Evolutionary conservation across 2,888 invertebrate species (phyloP).

Genomic region (Danaus chrysippus): DNA sequence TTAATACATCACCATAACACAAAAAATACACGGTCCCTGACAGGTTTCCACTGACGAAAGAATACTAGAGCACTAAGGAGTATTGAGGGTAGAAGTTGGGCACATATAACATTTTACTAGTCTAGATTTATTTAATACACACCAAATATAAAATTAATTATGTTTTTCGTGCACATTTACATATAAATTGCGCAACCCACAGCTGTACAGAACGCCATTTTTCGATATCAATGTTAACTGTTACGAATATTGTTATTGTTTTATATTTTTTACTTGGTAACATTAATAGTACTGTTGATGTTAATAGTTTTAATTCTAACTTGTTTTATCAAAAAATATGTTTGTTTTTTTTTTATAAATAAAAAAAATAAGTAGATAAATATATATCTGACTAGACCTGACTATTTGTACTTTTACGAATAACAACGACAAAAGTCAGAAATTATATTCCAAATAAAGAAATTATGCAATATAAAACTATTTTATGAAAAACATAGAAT

Average conservation of each 20-base stretch:
- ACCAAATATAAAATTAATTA: slow-evolving; percentile 51
- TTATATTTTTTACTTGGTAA: slow-evolving; percentile 14
- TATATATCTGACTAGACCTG: too few relatives aligned
- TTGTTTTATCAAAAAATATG: not conserved
- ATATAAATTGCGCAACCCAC: slow-evolving; percentile 78
- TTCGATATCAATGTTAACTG: slow-evolving; percentile 55
- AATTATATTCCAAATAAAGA: too few relatives aligned
- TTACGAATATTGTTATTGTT: slow-evolving; percentile 23
- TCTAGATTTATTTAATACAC: slow-evolving; percentile 49
- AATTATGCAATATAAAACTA: too few relatives aligned
- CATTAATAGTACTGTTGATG: not conserved
- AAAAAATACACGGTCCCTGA: slow-evolving; percentile 76
- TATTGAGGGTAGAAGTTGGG: slow-evolving; percentile 48
- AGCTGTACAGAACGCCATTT: slow-evolving; percentile 77
- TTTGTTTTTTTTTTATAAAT: slow-evolving; percentile 4
- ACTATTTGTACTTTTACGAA: too few relatives aligned
- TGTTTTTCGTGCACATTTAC: slow-evolving; percentile 70
- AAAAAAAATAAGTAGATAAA: not conserved
- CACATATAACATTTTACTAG: slow-evolving; percentile 51
- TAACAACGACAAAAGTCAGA: too few relatives aligned
- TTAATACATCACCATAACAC: slow-evolving; percentile 73
- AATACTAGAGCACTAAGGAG: slow-evolving; percentile 47
- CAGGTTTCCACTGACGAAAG: slow-evolving; percentile 58
- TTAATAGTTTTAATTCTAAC: not conserved
- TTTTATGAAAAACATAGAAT: too few relatives aligned